phyloP scores from a whole-genome alignment of 2,888 invertebrate genomes.

The Ichneumon xanthorius region DNA sequence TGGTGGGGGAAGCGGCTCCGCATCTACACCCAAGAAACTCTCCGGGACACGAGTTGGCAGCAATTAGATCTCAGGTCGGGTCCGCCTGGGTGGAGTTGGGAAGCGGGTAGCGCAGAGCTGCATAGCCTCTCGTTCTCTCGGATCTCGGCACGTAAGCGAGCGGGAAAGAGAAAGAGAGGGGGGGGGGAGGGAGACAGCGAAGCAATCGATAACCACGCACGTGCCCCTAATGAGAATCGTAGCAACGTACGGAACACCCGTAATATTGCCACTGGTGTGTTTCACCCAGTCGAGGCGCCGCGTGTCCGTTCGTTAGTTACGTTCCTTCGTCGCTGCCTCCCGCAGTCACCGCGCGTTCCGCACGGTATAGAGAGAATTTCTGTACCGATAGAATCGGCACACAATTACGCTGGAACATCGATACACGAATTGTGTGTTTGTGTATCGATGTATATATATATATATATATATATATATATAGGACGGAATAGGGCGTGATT shows the following conservation, averaged over 20 bases:
- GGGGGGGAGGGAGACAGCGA: neutral
- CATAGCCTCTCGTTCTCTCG: slow-evolving; percentile 13
- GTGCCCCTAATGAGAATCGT: slow-evolving; percentile 75
- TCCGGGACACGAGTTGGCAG: slow-evolving; percentile 62
- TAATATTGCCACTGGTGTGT: slow-evolving; percentile 64
- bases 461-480: slow-evolving; percentile 1
- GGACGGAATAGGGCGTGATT: slow-evolving; percentile 41
- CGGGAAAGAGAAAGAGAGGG: slow-evolving; percentile 5
- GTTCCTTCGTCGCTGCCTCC: slow-evolving; percentile 42
- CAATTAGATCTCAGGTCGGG: slow-evolving; percentile 70
- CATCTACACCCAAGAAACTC: slow-evolving; percentile 48
- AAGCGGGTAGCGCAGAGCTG: slow-evolving; percentile 18
- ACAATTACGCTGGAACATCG: neutral
- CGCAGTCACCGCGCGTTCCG: neutral
- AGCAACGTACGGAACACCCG: slow-evolving; percentile 66
- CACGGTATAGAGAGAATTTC: slow-evolving; percentile 30
- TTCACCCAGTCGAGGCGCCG: slow-evolving; percentile 55
- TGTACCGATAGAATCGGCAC: slow-evolving; percentile 29
- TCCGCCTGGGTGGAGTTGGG: slow-evolving; percentile 56
- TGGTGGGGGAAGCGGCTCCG: slow-evolving; percentile 2
- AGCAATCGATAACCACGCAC: slow-evolving; percentile 73
- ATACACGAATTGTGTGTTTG: neutral
- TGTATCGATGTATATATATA: too few relatives aligned
- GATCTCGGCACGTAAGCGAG: slow-evolving; percentile 56
- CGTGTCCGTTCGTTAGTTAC: slow-evolving; percentile 67